phyloP scores from a whole-genome alignment of 2,888 invertebrate species.

The Zelleria hepariella region DNA sequence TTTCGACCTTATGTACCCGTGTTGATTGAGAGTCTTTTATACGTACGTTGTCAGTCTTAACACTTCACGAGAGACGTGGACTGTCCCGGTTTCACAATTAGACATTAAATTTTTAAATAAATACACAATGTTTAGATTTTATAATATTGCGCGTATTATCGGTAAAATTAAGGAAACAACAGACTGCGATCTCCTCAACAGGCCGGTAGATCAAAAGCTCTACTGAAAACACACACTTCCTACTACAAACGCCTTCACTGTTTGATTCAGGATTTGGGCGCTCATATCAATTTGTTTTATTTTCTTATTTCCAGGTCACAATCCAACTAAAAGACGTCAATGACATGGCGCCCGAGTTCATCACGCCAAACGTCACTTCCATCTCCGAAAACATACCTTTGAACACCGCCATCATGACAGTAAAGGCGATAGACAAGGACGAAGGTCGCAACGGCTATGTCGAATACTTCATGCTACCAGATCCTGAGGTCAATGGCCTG shows the following conservation, averaged over 20 bases:
- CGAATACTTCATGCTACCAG: slow-evolving; percentile 85
- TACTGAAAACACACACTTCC: too few relatives aligned
- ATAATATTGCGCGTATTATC: neutral
- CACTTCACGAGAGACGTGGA: neutral
- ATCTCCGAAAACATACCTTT: slow-evolving; percentile 88
- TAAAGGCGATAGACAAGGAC: slow-evolving; percentile 91
- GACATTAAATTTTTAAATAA: neutral
- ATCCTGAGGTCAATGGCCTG: slow-evolving; percentile 73
- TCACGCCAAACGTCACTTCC: slow-evolving; percentile 82
- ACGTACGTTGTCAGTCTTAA: neutral
- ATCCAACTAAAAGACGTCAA: slow-evolving; percentile 91
- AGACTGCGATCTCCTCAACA: too few relatives aligned
- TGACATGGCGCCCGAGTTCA: slow-evolving; percentile 91
- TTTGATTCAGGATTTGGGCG: too few relatives aligned
- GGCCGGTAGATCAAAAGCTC: too few relatives aligned
- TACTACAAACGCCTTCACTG: too few relatives aligned
- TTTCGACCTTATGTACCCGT: neutral
- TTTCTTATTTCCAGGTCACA: slow-evolving; percentile 84
- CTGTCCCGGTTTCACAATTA: neutral
- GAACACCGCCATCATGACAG: slow-evolving; percentile 89
- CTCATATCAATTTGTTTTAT: too few relatives aligned
- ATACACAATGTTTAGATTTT: neutral
- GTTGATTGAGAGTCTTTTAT: neutral
- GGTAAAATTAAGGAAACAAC: too few relatives aligned
- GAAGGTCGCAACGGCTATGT: slow-evolving; percentile 93